A percentile compares a stretch with the other conserved stretches of the same genome.
Conservation (phyloP, 2,888 invertebrate species). For the Pomacea canaliculata region DNA sequence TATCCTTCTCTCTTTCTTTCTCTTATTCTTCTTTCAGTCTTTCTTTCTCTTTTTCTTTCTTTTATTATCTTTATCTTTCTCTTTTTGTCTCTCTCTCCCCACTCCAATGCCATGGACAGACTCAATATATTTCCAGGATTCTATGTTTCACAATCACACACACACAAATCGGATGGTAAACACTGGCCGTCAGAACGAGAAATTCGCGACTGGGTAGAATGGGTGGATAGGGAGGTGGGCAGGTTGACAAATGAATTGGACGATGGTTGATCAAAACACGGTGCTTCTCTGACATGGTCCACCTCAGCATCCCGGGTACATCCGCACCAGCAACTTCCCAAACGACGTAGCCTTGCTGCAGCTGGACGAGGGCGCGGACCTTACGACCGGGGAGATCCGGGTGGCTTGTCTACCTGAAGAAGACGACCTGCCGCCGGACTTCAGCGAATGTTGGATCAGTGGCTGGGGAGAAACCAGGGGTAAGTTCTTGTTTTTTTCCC, state of each 20-base stretch:
- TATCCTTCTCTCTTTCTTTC: too few species aligned
- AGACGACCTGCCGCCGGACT: constrained; percentile 23
- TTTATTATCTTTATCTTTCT: neutral
- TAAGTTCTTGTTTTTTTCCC: constrained; percentile 12
- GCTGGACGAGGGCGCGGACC: constrained; percentile 38
- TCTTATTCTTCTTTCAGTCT: too few species aligned
- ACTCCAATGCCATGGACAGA: too few species aligned
- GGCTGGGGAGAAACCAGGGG: constrained; percentile 49
- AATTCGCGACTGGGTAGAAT: too few species aligned
- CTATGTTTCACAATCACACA: too few species aligned
- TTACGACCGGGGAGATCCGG: constrained; percentile 31
- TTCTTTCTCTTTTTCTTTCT: neutral
- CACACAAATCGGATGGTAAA: too few species aligned
- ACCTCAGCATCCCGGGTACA: constrained; percentile 43
- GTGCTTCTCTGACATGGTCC: too few species aligned
- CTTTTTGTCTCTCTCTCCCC: neutral
- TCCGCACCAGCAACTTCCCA: constrained; percentile 44
- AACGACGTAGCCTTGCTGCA: constrained; percentile 45
- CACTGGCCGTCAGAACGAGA: too few species aligned
- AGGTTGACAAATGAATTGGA: too few species aligned
- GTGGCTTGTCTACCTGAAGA: constrained; percentile 41
- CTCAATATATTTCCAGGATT: too few species aligned
- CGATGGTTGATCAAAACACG: too few species aligned
- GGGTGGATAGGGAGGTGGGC: too few species aligned
- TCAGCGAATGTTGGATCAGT: constrained; percentile 42